These are phyloP conservation scores for Cyprinodon brontotheroides DNA, from an alignment of 2,113 vertebrate genomes.

Conservation along the genomic window DNA sequence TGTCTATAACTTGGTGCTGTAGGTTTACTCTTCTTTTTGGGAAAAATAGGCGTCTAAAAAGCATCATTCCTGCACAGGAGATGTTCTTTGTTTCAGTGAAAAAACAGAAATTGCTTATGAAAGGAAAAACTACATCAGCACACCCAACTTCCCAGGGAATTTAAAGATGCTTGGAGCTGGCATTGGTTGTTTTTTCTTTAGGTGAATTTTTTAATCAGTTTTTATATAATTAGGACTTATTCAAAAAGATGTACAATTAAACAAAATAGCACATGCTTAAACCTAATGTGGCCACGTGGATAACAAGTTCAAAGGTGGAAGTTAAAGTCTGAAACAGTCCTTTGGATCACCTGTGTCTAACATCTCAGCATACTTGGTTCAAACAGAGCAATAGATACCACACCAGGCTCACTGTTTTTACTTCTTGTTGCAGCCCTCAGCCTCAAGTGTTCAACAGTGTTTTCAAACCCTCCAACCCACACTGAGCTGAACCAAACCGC, in stretches of 20 bases:
- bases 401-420: not conserved
- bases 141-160: not conserved
- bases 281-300: no score
- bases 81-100: not conserved
- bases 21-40: not conserved
- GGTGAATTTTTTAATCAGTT: not conserved
- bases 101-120: not conserved
- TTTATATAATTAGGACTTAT: not conserved
- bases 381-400: slow-evolving; percentile 1
- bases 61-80: not conserved
- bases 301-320: not conserved
- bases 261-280: not conserved
- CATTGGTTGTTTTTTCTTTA: not conserved
- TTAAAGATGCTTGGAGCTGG: no score
- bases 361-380: not conserved
- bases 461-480: slow-evolving; percentile 16
- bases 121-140: no score
- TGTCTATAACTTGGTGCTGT: no score
- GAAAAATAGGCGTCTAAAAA: not conserved
- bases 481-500: slow-evolving; percentile 13
- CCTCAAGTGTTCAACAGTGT: not conserved
- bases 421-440: not conserved
- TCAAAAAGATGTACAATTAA: not conserved
- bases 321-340: slow-evolving; percentile 5
- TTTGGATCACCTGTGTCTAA: not conserved